Evolutionary conservation across 2,797 vertebrate genomes (phyloP), one percentile per base, ranked within the genome.

Genomic region (Astyanax mexicanus): DNA sequence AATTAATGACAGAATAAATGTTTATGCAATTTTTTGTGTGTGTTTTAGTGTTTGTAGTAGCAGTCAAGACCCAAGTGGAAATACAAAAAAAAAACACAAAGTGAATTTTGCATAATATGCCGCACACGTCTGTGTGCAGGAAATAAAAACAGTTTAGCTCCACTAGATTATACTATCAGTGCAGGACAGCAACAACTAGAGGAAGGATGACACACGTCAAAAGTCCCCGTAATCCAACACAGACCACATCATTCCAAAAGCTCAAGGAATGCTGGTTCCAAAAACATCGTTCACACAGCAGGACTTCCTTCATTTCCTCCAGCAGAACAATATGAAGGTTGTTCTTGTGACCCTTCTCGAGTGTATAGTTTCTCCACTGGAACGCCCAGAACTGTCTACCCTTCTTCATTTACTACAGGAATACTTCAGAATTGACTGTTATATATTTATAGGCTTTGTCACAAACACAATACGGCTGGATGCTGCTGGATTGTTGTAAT

Each of bases 91-190:
- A n/a, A n/a, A n/a, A n/a, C n/a, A n/a, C n/a, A n/a, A n/a, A n/a
- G n/a, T n/a, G n/a, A n/a, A n/a, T n/a, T n/a, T n/a, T n/a, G n/a
- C n/a, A n/a, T n/a, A n/a, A n/a, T n/a, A 47, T n/a, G 4, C 4
- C 45, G 12, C 4, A n/a, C 12, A 32, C 32, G 61, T 61, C 12
- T 7, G 13, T 52, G 29, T n/a, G 51, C 6, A 15, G 72, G 76
- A 75, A 67, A 23, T 38, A 1, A 37, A 42, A 52, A 62, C n/a
- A 2, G 0, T 32, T 65, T 51, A 45, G 17, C 72, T 64, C 44
- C 23, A 9, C 37, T 2, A 68, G 78, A 83, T 75, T 80, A 75
- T 75, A 49, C 60, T 74, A 72, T 65, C 67, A 44, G 51, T 55
- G 32, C 15, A 6, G 32, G 52, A 68, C 54, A 62, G 13, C 15